phyloP scores from a whole-genome alignment of 2,888 invertebrate genomes.

The Dugesia japonica region DNA sequence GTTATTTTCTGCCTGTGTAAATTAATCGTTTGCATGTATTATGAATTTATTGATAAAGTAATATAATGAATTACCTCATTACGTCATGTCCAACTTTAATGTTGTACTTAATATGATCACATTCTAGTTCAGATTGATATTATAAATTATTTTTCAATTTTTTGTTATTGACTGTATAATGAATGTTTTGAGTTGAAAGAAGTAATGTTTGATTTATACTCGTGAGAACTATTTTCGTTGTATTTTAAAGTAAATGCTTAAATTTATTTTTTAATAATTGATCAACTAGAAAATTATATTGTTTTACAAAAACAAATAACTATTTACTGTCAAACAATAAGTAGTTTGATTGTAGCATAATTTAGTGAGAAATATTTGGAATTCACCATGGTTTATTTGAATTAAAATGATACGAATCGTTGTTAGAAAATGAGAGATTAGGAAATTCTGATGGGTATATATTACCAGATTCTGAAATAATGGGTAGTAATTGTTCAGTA shows the following conservation, averaged over 20 bases:
- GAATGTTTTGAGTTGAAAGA: neutral
- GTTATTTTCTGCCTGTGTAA: neutral
- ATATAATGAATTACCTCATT: neutral
- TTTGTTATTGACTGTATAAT: neutral
- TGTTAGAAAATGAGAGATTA: neutral
- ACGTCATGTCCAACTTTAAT: too few species aligned
- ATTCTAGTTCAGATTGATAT: neutral
- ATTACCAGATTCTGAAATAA: neutral
- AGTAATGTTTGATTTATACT: neutral
- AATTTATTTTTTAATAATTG: neutral
- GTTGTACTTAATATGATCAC: neutral
- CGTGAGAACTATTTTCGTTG: neutral
- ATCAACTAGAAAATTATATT: slow-evolving; percentile 9
- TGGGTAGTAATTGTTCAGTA: neutral
- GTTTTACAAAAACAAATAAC: slow-evolving; percentile 20
- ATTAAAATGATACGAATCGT: slow-evolving; percentile 6
- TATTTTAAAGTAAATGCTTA: neutral
- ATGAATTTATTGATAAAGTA: neutral
- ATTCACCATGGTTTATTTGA: slow-evolving; percentile 1
- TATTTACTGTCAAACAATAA: slow-evolving; percentile 20
- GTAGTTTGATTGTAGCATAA: slow-evolving; percentile 2
- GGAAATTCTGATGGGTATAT: slow-evolving; percentile 4
- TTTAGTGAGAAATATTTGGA: neutral
- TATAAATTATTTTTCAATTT: neutral
- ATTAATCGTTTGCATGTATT: neutral